Evolutionary conservation across 2,888 invertebrate genomes (phyloP).

Genomic region (Sialis fuliginosa): DNA sequence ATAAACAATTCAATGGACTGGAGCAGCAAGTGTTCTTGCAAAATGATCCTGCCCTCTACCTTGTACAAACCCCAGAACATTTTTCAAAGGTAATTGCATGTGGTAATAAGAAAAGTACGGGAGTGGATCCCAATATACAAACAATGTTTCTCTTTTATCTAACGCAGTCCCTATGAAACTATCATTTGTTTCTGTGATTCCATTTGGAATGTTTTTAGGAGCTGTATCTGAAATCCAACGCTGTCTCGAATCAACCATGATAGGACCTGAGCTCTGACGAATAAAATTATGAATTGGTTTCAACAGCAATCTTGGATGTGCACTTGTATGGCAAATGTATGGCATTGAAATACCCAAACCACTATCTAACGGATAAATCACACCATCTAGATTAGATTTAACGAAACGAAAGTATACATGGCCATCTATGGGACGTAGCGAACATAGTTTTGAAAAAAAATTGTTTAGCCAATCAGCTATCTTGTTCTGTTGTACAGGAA

Average conservation of each 20-base stretch:
- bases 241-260: constrained; percentile 22
- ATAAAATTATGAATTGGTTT: constrained; percentile 43
- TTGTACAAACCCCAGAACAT: constrained; percentile 34
- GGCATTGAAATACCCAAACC: constrained; percentile 64
- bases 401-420: constrained; percentile 66
- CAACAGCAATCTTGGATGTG: constrained; percentile 45
- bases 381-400: constrained; percentile 34
- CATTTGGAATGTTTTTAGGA: constrained; percentile 26
- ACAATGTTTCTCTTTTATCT: constrained; percentile 64
- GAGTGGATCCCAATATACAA: constrained; percentile 69
- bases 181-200: constrained; percentile 31
- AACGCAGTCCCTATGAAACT: constrained; percentile 47
- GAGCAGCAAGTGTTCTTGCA: constrained; percentile 22
- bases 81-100: constrained; percentile 51
- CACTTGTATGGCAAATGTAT: constrained; percentile 58
- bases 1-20: constrained; percentile 17
- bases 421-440: constrained; percentile 50
- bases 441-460: constrained; percentile 46
- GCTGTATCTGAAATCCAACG: constrained; percentile 43
- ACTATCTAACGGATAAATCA: constrained; percentile 46
- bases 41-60: constrained; percentile 22
- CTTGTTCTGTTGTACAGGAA: constrained; percentile 48
- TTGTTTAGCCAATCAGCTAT: constrained; percentile 54
- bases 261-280: constrained; percentile 31
- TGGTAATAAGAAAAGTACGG: constrained; percentile 78